These are phyloP conservation scores for Chloroclystis v-ata DNA, from an alignment of 2,888 invertebrate genomes.

Conservation along the genomic window DNA sequence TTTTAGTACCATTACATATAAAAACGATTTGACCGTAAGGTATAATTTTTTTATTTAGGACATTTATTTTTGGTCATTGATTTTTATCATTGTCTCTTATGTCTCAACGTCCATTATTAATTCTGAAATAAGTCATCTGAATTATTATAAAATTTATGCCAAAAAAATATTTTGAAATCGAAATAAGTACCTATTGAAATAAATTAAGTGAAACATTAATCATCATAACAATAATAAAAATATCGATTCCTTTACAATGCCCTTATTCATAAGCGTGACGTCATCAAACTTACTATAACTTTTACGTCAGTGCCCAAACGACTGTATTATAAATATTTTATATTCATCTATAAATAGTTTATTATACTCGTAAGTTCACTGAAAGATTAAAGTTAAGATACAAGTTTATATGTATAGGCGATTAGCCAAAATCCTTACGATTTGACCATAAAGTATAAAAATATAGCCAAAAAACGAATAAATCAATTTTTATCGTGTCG, in stretches of 20 bases:
- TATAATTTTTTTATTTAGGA: too few species aligned
- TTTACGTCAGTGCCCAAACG: constrained; percentile 11
- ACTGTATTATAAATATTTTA: constrained; percentile 21
- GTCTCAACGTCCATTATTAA: too few species aligned
- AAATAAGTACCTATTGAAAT: too few species aligned
- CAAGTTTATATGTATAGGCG: constrained; percentile 40
- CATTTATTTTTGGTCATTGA: too few species aligned
- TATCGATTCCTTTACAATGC: constrained; percentile 2
- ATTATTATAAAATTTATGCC: too few species aligned
- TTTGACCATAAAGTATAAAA: constrained; percentile 59
- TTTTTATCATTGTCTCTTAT: too few species aligned
- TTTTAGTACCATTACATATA: too few species aligned
- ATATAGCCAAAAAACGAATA: constrained; percentile 48
- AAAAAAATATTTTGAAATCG: too few species aligned
- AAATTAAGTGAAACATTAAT: too few species aligned
- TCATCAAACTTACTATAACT: constrained; percentile 8
- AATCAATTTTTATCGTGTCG: constrained; percentile 59
- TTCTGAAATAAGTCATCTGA: too few species aligned
- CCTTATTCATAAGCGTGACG: constrained; percentile 2
- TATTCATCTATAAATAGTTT: constrained; percentile 54
- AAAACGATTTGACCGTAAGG: too few species aligned
- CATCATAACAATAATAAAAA: too few species aligned
- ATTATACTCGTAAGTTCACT: constrained; percentile 47
- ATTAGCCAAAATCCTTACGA: constrained; percentile 63
- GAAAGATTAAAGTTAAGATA: constrained; percentile 44